A percentile compares a stretch with the other conserved stretches of the same genome.
These are phyloP conservation scores for Saccostrea echinata DNA, from an alignment of 1,140 invertebrate genomes.

Conservation along the genomic window DNA sequence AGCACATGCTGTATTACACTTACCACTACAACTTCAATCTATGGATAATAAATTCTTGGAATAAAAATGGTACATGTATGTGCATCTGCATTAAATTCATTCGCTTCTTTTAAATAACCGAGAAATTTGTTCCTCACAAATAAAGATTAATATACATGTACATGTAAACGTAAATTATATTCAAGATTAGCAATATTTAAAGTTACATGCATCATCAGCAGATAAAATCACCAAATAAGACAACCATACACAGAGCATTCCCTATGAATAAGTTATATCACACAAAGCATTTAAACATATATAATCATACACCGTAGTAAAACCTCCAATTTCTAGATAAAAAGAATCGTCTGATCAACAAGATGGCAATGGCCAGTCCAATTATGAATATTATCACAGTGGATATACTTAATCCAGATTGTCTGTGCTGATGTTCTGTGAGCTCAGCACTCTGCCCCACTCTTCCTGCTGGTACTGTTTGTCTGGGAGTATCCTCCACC, in stretches of 20 bases:
- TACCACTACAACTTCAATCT: too few relatives aligned
- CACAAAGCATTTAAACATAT: not conserved
- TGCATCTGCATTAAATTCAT: too few relatives aligned
- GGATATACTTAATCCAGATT: constrained; percentile 38
- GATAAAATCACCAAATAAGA: not conserved
- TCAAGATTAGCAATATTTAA: too few relatives aligned
- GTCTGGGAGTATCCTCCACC: not conserved
- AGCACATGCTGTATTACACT: too few relatives aligned
- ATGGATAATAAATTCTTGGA: too few relatives aligned
- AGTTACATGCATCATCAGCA: not conserved
- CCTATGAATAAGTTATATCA: not conserved
- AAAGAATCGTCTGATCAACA: constrained; percentile 50
- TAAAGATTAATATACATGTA: too few relatives aligned
- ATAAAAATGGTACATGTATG: too few relatives aligned
- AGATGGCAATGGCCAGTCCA: constrained; percentile 41
- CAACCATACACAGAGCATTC: not conserved
- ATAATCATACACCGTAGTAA: constrained; percentile 45
- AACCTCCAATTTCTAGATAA: constrained; percentile 52
- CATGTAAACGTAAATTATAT: too few relatives aligned
- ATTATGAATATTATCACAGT: constrained; percentile 43
- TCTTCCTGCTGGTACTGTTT: not conserved
- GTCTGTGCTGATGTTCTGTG: not conserved
- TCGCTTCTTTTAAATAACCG: too few relatives aligned
- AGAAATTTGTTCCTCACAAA: too few relatives aligned
- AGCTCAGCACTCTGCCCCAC: constrained; percentile 54